Evolutionary conservation across 2,888 invertebrate species (phyloP).

Genomic region (Oscheius onirici): DNA sequence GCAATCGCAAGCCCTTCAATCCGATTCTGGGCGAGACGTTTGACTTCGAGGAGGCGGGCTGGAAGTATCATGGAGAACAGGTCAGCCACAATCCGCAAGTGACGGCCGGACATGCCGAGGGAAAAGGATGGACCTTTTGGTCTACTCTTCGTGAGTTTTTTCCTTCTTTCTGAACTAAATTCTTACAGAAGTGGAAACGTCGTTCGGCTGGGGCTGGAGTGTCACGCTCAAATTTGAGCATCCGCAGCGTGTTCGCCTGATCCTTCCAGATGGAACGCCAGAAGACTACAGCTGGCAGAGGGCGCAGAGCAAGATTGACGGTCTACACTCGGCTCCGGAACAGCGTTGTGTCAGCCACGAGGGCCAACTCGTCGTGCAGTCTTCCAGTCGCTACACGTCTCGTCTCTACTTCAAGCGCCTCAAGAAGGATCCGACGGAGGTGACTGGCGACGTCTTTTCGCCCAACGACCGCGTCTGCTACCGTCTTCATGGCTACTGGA

Average conservation of each 20-base stretch:
- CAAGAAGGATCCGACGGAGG: constrained; percentile 6
- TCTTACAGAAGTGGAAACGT: constrained; percentile 11
- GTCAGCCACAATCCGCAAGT: constrained; percentile 28
- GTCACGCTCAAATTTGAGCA: background rate
- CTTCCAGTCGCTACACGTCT: background rate
- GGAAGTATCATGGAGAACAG: constrained; percentile 91
- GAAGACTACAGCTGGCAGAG: constrained; percentile 28
- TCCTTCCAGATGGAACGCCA: background rate
- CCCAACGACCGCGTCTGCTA: constrained; percentile 19
- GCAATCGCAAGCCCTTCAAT: constrained; percentile 94
- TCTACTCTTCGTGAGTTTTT: constrained; percentile 21
- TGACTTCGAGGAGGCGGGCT: constrained; percentile 86
- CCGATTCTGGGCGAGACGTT: constrained; percentile 93
- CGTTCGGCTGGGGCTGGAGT: no score
- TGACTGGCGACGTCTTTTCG: constrained; percentile 13
- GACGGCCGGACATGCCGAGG: constrained; percentile 10
- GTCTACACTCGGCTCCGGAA: background rate
- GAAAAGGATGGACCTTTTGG: constrained; percentile 10
- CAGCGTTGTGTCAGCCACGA: constrained; percentile 20
- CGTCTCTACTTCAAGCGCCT: constrained; percentile 11
- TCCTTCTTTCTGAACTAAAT: background rate
- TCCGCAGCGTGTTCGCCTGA: background rate
- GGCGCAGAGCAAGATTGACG: constrained; percentile 17
- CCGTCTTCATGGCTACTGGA: constrained; percentile 20
- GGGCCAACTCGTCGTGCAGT: constrained; percentile 1